Evolutionary conservation across 2,888 invertebrate species (phyloP), one percentile per base, ranked within the genome.

Genomic region (Limenitis camilla): DNA sequence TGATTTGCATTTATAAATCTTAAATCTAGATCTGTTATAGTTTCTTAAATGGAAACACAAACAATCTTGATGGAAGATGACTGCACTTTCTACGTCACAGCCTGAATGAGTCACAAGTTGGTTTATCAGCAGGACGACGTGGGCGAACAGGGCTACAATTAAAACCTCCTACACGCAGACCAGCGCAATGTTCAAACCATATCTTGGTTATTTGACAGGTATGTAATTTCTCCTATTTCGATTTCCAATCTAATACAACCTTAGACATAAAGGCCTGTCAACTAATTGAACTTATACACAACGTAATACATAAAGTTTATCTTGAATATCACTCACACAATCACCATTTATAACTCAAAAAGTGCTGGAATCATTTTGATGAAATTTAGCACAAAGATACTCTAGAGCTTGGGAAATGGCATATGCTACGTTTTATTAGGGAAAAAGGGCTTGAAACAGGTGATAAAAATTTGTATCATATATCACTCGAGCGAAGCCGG

Each of bases 111-210:
- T 65, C 64, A 65, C 45, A 61, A 19, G 19, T 57, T 57, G 53
- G 55, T 57, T 56, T 60, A 62, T 61, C 61, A 58, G 52, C 45
- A 43, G 56, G 54, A 58, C 51, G 52, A 29, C 38, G 64, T 65
- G 63, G 64, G 64, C 64, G 64, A 65, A 60, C 63, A 52, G 58
- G 63, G 50, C 56, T 50, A 50, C 59, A 62, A 64, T 61, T 61
- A 61, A 60, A 59, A 49, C 60, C 62, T 41, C 63, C 64, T 60
- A 61, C 63, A 45, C 54, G 47, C 43, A 40, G 54, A 41, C 47
- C 54, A 52, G 48, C 40, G 35, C 44, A 49, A 55, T 52, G 57
- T 52, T 52, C 52, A 43, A 52, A 57, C 44, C 55, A 49, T 55
- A 57, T 57, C 57, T 57, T 57, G 49, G 52, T 49, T 33, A 42